A percentile compares a stretch with the other conserved stretches of the same genome.
Evolutionary conservation across 2,888 invertebrate species (phyloP).

Genomic region (Agonopterix arenella): DNA sequence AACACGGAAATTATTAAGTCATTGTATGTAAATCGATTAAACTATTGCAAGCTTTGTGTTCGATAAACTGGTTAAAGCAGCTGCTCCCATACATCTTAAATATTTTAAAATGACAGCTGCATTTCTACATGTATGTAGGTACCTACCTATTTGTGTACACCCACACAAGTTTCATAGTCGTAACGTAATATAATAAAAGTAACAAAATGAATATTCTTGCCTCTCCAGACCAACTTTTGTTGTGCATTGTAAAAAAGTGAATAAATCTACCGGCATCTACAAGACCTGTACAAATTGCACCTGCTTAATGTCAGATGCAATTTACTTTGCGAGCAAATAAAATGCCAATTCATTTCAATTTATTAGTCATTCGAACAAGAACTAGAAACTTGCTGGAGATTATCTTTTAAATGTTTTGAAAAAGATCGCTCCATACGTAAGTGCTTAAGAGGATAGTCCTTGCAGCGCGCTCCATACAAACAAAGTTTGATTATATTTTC

Average conservation of each 20-base stretch:
- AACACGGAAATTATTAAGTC: too few species aligned
- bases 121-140: constrained; percentile 2
- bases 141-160: constrained; percentile 2
- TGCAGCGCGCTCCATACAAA: too few species aligned
- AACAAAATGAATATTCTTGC: not conserved
- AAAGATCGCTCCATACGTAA: too few species aligned
- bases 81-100: constrained; percentile 4
- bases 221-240: not conserved
- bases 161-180: constrained; percentile 2
- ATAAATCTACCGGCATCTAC: not conserved
- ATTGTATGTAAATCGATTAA: constrained; percentile 2
- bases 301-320: not conserved
- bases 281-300: constrained; percentile 4
- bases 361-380: not conserved
- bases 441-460: too few species aligned
- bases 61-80: constrained; percentile 12
- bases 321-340: not conserved
- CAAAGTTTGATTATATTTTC: too few species aligned
- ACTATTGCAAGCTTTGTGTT: not conserved
- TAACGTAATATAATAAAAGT: not conserved
- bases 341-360: not conserved
- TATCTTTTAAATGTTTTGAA: too few species aligned
- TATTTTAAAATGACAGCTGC: constrained; percentile 12
- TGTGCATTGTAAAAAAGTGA: not conserved
- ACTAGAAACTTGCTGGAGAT: too few species aligned